A percentile compares a stretch with the other conserved stretches of the same genome.
Evolutionary conservation across 2,113 vertebrate genomes (phyloP).

Genomic region (Platysternon megacephalum): DNA sequence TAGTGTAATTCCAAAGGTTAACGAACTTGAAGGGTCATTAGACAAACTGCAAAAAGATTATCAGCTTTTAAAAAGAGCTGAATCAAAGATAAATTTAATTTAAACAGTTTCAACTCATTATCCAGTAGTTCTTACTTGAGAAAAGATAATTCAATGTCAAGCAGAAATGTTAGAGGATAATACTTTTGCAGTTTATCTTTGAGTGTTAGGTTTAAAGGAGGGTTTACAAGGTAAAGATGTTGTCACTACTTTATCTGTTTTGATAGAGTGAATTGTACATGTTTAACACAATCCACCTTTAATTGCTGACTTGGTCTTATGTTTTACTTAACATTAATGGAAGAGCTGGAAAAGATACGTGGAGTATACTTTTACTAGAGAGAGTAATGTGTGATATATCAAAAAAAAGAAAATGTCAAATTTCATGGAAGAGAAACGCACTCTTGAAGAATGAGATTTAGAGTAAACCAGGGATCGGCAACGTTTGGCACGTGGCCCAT

Average conservation of each 20-base stretch:
- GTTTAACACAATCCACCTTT: neutral
- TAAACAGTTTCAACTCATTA: constrained; percentile 10
- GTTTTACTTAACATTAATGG: neutral
- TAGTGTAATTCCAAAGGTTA: constrained; percentile 33
- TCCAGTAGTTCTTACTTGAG: constrained; percentile 39
- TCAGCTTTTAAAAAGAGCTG: neutral
- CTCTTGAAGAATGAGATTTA: neutral
- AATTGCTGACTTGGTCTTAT: neutral
- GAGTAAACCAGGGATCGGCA: neutral
- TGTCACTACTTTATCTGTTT: constrained; percentile 34
- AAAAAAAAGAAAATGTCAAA: neutral
- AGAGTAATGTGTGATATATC: neutral
- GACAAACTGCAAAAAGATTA: neutral
- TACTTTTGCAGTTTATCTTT: constrained; percentile 22
- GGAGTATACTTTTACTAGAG: constrained; percentile 8
- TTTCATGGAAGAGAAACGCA: accelerated
- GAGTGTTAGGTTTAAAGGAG: constrained; percentile 35
- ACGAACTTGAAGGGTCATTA: constrained; percentile 40
- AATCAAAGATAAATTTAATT: constrained; percentile 40
- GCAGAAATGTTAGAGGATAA: constrained; percentile 34
- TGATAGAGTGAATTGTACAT: constrained; percentile 3
- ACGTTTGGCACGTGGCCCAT: too few species aligned
- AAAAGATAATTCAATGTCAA: constrained; percentile 56
- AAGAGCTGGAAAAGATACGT: constrained; percentile 18
- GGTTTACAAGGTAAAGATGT: constrained; percentile 44